Evolutionary conservation across 2,888 invertebrate species (phyloP).

Genomic region (Dicyrtoma fusca): DNA sequence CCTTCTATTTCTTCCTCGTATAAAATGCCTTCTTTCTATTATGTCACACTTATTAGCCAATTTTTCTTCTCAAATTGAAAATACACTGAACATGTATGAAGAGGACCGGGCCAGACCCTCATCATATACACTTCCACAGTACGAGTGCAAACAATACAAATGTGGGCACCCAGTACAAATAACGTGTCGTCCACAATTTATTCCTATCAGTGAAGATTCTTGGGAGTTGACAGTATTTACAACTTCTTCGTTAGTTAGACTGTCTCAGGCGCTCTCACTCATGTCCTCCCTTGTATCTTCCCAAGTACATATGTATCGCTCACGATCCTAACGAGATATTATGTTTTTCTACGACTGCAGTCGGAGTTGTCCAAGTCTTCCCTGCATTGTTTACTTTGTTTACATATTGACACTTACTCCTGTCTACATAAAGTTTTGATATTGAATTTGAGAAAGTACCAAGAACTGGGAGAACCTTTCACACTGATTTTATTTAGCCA

Average conservation of each 20-base stretch:
- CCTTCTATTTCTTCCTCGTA: constrained; percentile 30
- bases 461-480: constrained; percentile 2
- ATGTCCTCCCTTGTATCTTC: not conserved
- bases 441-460: not conserved
- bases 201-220: constrained; percentile 22
- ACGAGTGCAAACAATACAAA: constrained; percentile 5
- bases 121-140: not conserved
- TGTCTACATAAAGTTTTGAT: constrained; percentile 11
- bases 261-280: not conserved
- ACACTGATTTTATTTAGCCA: constrained; percentile 9
- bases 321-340: too few species aligned
- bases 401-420: not conserved
- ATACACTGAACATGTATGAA: constrained; percentile 45
- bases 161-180: not conserved
- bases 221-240: constrained; percentile 23
- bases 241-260: not conserved
- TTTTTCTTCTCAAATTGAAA: constrained; percentile 56
- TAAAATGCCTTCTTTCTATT: constrained; percentile 46
- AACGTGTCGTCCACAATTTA: constrained; percentile 26
- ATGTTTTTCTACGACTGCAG: not conserved
- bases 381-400: not conserved
- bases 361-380: not conserved
- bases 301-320: not conserved
- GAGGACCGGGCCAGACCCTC: constrained; percentile 39
- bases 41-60: constrained; percentile 54